Percentiles rank a stretch among this genome's conserved stretches.
Conservation (phyloP, 1,140 invertebrate species). For the Rhopalosiphum padi region DNA sequence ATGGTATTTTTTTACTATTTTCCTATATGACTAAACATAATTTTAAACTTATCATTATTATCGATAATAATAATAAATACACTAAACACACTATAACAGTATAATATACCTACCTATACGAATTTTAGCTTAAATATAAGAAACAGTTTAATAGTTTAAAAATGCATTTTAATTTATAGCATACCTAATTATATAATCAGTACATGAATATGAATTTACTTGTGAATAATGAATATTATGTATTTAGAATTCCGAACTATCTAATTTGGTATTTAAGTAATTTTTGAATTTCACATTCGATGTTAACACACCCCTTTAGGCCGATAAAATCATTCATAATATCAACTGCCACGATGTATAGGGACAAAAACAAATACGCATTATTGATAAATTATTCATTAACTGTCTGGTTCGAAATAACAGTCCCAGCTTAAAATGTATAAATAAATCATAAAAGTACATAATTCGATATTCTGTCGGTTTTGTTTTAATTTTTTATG, state of each 20-base stretch:
- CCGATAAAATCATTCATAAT: not conserved
- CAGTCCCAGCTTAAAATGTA: not conserved
- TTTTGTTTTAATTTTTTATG: conserved; percentile 30
- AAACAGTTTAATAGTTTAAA: not conserved
- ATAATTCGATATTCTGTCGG: not conserved
- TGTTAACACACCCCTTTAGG: not conserved
- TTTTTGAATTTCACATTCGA: not conserved
- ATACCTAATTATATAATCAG: not conserved
- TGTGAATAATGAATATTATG: not conserved
- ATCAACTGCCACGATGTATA: not conserved
- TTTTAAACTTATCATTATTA: too few species aligned
- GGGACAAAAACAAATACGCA: not conserved
- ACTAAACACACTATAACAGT: not conserved
- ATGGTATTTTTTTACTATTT: not conserved
- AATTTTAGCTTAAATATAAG: not conserved
- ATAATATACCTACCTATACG: not conserved
- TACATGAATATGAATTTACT: not conserved
- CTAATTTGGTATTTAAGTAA: not conserved
- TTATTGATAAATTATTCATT: conserved; percentile 31
- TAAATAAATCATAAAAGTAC: conserved; percentile 14
- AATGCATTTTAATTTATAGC: not conserved
- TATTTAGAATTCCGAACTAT: not conserved
- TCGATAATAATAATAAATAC: too few species aligned
- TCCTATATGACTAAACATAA: not conserved
- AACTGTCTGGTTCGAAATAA: conserved; percentile 5